Evolutionary conservation across 2,113 vertebrate species (phyloP), one percentile per base, ranked within the genome.

Genomic region (Odontesthes bonariensis): DNA sequence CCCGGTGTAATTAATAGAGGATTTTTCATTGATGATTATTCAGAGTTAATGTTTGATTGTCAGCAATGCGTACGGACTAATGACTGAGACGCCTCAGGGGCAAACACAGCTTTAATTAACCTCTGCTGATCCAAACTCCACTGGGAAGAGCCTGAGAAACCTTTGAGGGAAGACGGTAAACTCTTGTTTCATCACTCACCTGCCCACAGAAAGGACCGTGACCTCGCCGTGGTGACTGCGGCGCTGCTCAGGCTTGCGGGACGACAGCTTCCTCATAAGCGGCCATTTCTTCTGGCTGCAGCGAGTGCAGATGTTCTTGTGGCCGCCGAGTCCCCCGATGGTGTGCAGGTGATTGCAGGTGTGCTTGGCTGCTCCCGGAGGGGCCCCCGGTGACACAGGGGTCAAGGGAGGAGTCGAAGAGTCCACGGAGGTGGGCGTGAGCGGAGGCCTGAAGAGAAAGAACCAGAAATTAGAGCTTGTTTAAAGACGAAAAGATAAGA

Each of bases 241-340:
- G 11, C 93, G 84, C 4, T 95, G 91, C 87, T 93, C 94, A 0
- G 86, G 47, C 81, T 91, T 96, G 5, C 84, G 84, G 33, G 87
- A 10, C 0, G 79, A 95, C 40, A 77, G 82, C 31, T 90, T 95
- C 83, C 93, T 95, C 77, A 96, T 94, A 47, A 96, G 90, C 11
- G 96, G 96, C 97, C 97, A 98, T 8, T 97, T 95, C 72, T 97
- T 99, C 69, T 98, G 97, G 82, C 82, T 95, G 80, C 97, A 99
- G 73, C 97, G 96, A 69, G 86, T 94, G 85, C 97, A 98, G 76
- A 95, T 96, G 32, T 96, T 97, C 77, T 90, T 96, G 32, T 95
- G 72, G 22, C 88, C 96, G 0, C 91, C 88, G 0, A 68, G 73
- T 14, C 97, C 97, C 0, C 96, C 96, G 31, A 98, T 95, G 4